Evolutionary conservation across 2,797 vertebrate species (phyloP).

Genomic region (Odontamblyopus rebecca): DNA sequence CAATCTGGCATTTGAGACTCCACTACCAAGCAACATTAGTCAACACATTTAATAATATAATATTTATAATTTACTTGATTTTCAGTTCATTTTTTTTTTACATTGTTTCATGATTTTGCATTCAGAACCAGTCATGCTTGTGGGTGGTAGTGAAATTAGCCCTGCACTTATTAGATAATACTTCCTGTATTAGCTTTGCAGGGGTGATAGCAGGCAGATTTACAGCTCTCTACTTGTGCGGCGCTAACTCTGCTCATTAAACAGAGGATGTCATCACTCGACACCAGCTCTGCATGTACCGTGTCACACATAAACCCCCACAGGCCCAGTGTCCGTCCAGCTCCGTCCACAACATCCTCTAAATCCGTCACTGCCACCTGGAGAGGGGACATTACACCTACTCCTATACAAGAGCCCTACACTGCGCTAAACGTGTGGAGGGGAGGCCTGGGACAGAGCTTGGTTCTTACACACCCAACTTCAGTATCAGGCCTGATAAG

Average conservation of each 20-base stretch:
- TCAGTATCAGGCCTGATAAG: constrained; percentile 79
- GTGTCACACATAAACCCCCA: constrained; percentile 89
- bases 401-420: constrained; percentile 19
- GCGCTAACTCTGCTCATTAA: constrained; percentile 88
- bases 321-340: constrained; percentile 88
- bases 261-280: constrained; percentile 96
- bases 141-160: constrained; percentile 73
- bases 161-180: constrained; percentile 80
- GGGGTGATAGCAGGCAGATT: constrained; percentile 78
- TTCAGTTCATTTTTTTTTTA: background rate
- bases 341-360: constrained; percentile 94
- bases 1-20: no score
- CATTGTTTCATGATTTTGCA: background rate
- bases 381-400: constrained; percentile 78
- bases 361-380: constrained; percentile 97
- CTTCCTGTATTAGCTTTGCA: constrained; percentile 77
- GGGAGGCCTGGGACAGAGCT: constrained; percentile 52
- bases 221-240: constrained; percentile 78
- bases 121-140: constrained; percentile 1
- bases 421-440: constrained; percentile 52
- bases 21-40: background rate
- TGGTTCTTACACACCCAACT: constrained; percentile 62
- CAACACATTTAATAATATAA: background rate
- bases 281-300: constrained; percentile 82
- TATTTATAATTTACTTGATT: background rate